Conservation (phyloP, 2,113 vertebrate genomes). For the Boulengeromyrus knoepffleri region DNA sequence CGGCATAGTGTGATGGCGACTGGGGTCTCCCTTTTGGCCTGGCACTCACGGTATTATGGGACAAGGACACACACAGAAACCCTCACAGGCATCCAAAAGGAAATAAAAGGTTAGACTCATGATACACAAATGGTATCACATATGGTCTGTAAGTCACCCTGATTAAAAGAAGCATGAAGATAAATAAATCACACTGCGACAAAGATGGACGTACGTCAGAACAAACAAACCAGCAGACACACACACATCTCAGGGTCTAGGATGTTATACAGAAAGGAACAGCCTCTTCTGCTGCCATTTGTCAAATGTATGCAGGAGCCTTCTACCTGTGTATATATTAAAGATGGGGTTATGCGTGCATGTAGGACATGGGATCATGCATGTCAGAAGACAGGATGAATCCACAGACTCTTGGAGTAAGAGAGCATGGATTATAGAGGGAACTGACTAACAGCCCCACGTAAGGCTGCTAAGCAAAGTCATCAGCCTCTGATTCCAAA, state of each 20-base stretch:
- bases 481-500: not conserved
- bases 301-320: not conserved
- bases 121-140: not conserved
- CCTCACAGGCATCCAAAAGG: too few species aligned
- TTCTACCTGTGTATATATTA: not conserved
- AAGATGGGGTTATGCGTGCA: not conserved
- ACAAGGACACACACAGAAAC: not conserved
- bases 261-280: not conserved
- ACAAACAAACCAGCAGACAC: not conserved
- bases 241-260: not conserved
- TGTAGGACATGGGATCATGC: not conserved
- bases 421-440: not conserved
- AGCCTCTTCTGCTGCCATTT: not conserved
- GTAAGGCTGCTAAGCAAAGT: not conserved
- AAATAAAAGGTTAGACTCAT: not conserved
- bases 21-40: not conserved
- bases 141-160: not conserved
- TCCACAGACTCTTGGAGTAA: not conserved
- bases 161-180: not conserved
- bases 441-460: not conserved
- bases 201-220: not conserved
- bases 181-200: not conserved
- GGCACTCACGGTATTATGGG: not conserved
- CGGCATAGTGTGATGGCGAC: not conserved
- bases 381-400: not conserved